phyloP scores from a whole-genome alignment of 2,888 invertebrate species.

The Drosophila austrosaltans region DNA sequence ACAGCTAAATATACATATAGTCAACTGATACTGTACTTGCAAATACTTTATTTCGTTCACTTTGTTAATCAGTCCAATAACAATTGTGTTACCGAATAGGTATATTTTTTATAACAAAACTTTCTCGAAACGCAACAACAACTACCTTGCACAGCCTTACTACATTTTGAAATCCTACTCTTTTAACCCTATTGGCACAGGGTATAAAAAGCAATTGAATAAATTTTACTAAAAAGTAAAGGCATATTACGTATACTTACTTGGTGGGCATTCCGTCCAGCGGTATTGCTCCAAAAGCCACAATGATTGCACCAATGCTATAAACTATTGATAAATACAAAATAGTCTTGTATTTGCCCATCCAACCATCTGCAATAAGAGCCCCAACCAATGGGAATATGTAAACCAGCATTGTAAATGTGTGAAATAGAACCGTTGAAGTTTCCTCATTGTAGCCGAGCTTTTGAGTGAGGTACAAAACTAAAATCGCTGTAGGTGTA shows the following conservation, averaged over 20 bases:
- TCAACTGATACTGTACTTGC: no score
- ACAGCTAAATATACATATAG: no score
- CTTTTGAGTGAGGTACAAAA: slow-evolving; percentile 92
- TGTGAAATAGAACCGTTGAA: slow-evolving; percentile 94
- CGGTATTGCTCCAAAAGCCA: slow-evolving; percentile 89
- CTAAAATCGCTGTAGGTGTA: slow-evolving; percentile 91
- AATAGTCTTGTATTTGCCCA: slow-evolving; percentile 94
- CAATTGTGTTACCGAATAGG: no score
- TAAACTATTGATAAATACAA: slow-evolving; percentile 95
- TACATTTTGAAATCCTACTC: no score
- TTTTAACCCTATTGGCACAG: not conserved
- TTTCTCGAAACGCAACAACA: no score
- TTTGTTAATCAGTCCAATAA: no score
- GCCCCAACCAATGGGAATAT: slow-evolving; percentile 89
- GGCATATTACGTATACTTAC: slow-evolving; percentile 63
- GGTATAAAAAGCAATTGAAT: not conserved
- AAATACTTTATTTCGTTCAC: no score
- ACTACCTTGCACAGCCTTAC: no score
- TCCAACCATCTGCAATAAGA: slow-evolving; percentile 95
- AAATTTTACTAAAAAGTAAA: no score
- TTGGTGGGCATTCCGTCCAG: slow-evolving; percentile 86
- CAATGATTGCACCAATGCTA: slow-evolving; percentile 90
- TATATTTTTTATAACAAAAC: no score
- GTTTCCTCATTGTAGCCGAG: slow-evolving; percentile 89
- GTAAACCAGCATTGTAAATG: slow-evolving; percentile 93